Percentiles rank a stretch among this genome's conserved stretches.
Conservation (phyloP, 1,140 invertebrate genomes). For the Hyposmocoma kahamanoa region DNA sequence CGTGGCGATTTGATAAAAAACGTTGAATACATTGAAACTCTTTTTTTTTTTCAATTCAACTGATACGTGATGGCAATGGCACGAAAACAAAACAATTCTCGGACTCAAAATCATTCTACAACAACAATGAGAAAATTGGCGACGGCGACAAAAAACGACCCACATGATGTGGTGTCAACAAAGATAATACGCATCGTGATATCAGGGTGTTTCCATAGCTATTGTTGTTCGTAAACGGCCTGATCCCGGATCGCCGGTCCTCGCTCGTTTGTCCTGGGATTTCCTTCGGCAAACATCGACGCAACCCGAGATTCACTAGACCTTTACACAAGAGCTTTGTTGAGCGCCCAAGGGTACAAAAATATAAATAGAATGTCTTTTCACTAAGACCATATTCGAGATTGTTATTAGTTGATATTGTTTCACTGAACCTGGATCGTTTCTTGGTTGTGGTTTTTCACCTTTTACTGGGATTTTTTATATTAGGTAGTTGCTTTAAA, state of each 20-base stretch:
- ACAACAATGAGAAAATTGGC: constrained; percentile 59
- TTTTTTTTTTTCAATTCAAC: no score
- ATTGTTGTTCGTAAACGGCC: constrained; percentile 55
- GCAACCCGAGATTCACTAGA: constrained; percentile 65
- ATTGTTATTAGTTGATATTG: constrained; percentile 43
- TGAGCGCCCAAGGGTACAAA: constrained; percentile 41
- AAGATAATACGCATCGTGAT: constrained; percentile 66
- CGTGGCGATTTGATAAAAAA: no score
- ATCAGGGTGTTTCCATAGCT: constrained; percentile 51
- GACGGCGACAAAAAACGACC: constrained; percentile 64
- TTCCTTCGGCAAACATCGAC: constrained; percentile 64
- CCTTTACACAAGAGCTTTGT: constrained; percentile 60
- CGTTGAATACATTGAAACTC: no score
- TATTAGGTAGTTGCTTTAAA: no score
- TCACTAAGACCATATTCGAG: constrained; percentile 21
- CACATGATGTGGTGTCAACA: constrained; percentile 64
- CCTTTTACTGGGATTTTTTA: background rate
- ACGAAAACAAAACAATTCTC: constrained; percentile 38
- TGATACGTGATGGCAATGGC: no score
- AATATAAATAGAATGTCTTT: constrained; percentile 53
- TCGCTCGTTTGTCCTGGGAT: constrained; percentile 62
- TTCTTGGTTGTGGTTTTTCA: no score
- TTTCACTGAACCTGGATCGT: constrained; percentile 12
- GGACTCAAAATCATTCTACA: constrained; percentile 47
- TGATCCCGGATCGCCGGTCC: constrained; percentile 54